Conservation (phyloP, 2,888 invertebrate species). For the Amphipyra tragopoginis region DNA sequence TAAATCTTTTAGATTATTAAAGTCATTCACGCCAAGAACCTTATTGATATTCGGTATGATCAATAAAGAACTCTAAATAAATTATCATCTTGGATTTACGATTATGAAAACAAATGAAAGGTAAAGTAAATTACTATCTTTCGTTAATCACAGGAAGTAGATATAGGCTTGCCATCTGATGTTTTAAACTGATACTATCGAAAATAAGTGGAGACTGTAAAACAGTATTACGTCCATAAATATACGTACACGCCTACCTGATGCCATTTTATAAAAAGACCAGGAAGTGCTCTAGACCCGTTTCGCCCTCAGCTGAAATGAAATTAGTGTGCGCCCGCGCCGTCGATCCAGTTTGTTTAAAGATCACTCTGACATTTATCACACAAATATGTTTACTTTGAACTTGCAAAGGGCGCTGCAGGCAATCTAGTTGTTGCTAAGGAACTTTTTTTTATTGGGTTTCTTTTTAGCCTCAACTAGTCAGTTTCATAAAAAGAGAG, state of each 20-base stretch:
- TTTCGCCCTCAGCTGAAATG: constrained; percentile 82
- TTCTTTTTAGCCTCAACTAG: constrained; percentile 14
- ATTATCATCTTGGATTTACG: constrained; percentile 3
- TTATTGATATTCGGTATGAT: too few species aligned
- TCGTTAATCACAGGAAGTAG: constrained; percentile 26
- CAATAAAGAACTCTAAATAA: not conserved
- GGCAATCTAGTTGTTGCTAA: constrained; percentile 17
- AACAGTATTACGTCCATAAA: constrained; percentile 50
- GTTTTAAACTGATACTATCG: constrained; percentile 42
- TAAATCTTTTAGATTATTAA: too few species aligned
- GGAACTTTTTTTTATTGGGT: constrained; percentile 9
- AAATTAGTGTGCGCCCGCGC: constrained; percentile 68
- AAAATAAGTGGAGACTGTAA: constrained; percentile 41
- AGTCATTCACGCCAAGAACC: too few species aligned
- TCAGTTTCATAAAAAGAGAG: not conserved
- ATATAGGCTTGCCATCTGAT: constrained; percentile 30
- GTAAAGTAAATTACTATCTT: constrained; percentile 18
- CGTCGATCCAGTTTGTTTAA: constrained; percentile 81
- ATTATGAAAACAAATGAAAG: constrained; percentile 2
- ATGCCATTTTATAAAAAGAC: constrained; percentile 67
- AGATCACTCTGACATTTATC: constrained; percentile 87
- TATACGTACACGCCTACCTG: constrained; percentile 58
- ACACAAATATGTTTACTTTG: constrained; percentile 55
- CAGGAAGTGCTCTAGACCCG: constrained; percentile 83
- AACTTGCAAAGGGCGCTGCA: constrained; percentile 48